A percentile compares a stretch with the other conserved stretches of the same genome.
These are phyloP conservation scores for Cotesia vestalis DNA, from an alignment of 1,140 invertebrate genomes.

Conservation along the genomic window DNA sequence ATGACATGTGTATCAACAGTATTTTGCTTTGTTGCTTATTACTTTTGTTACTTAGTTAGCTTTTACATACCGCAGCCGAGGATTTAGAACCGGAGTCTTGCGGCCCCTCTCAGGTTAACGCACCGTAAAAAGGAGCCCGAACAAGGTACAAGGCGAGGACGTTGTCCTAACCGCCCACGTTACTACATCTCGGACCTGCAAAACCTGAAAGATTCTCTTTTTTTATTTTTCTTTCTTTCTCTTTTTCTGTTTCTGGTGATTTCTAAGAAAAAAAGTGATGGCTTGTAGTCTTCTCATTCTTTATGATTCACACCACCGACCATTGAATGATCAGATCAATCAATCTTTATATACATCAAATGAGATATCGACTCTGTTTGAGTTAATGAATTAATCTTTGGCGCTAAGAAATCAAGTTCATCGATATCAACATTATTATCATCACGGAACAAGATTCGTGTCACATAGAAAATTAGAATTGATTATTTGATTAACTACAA, in stretches of 20 bases:
- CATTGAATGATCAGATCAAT: slow-evolving; percentile 23
- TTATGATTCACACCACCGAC: slow-evolving; percentile 17
- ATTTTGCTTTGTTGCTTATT: slow-evolving; percentile 30
- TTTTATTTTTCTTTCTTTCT: slow-evolving; percentile 1
- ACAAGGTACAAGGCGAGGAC: slow-evolving; percentile 39
- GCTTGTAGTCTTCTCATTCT: slow-evolving; percentile 16
- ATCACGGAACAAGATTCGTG: slow-evolving; percentile 15
- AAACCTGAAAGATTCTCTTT: slow-evolving; percentile 30
- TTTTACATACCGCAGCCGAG: slow-evolving; percentile 30
- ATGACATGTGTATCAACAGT: slow-evolving; percentile 29
- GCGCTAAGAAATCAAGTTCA: slow-evolving; percentile 30
- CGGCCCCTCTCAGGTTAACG: slow-evolving; percentile 44
- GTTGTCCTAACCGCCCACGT: slow-evolving; percentile 49
- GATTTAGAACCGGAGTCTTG: slow-evolving; percentile 40
- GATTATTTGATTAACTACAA: slow-evolving; percentile 27
- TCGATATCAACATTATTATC: slow-evolving; percentile 34
- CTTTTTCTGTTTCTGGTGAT: background rate
- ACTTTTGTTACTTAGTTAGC: slow-evolving; percentile 15
- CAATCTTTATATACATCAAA: slow-evolving; percentile 25
- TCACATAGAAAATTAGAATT: slow-evolving; percentile 25
- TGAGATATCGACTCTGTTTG: slow-evolving; percentile 31
- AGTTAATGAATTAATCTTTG: slow-evolving; percentile 33
- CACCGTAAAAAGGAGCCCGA: slow-evolving; percentile 48
- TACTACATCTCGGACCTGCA: slow-evolving; percentile 28
- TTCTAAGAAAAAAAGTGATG: slow-evolving; percentile 26